Percentiles rank a stretch among this genome's conserved stretches.
These are phyloP conservation scores for Garra rufa DNA, from an alignment of 2,113 vertebrate species.

Conservation along the genomic window DNA sequence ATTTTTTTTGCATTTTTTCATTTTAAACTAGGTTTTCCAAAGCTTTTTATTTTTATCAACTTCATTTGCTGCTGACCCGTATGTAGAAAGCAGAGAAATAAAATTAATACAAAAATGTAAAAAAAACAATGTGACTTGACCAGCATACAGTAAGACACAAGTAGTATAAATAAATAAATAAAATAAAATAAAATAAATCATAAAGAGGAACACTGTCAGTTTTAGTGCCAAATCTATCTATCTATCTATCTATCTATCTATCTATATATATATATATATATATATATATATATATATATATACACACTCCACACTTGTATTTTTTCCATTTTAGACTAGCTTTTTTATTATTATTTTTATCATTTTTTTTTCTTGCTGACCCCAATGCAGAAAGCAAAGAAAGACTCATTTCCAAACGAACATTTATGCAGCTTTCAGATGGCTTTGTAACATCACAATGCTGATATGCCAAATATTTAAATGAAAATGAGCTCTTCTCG, in stretches of 20 bases:
- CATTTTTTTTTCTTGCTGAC: background rate
- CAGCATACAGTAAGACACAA: no score
- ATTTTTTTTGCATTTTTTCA: background rate
- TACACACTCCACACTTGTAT: no score
- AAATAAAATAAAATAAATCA: no score
- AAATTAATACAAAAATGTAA: no score
- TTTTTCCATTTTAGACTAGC: background rate
- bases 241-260: no score
- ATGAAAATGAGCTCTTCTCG: slow-evolving; percentile 82
- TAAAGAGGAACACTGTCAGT: no score
- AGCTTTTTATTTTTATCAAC: background rate
- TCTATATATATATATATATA: no score
- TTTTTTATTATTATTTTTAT: background rate
- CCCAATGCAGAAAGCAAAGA: background rate
- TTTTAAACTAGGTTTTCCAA: background rate
- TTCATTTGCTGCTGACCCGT: background rate
- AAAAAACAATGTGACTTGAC: no score
- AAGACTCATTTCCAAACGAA: background rate
- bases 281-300: no score
- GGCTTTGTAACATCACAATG: slow-evolving; percentile 64
- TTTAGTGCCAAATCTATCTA: no score
- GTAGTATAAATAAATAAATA: no score
- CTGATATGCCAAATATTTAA: slow-evolving; percentile 80
- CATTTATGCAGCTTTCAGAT: slow-evolving; percentile 13
- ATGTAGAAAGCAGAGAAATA: slow-evolving; percentile 1